phyloP scores from a whole-genome alignment of 2,797 vertebrate species.

The Avahi laniger region DNA sequence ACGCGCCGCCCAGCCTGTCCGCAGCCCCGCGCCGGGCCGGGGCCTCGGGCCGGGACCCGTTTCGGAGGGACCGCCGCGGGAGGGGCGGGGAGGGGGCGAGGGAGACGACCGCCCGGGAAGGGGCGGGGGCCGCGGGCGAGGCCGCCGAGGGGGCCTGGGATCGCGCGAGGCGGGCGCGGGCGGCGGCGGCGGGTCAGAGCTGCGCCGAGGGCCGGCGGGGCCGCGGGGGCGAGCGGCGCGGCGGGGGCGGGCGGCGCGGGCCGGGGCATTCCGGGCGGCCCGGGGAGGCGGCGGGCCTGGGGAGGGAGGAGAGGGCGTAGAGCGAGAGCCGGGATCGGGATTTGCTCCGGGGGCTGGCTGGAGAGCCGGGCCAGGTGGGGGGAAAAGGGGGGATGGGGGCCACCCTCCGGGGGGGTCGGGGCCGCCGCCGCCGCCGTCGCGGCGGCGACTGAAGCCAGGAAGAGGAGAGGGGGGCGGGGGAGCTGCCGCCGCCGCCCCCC shows the following conservation, averaged over 20 bases:
- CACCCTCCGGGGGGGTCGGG: slow-evolving; percentile 62
- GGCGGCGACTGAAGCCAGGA: slow-evolving; percentile 70
- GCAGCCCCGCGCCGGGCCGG: slow-evolving; percentile 63
- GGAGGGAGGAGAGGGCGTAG: background rate
- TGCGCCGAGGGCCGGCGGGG: slow-evolving; percentile 8
- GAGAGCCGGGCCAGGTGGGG: slow-evolving; percentile 11
- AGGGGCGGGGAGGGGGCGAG: background rate
- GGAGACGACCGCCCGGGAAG: background rate
- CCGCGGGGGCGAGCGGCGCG: slow-evolving; percentile 3
- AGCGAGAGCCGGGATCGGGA: background rate
- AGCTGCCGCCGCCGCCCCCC: slow-evolving; percentile 67
- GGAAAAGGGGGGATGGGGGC: slow-evolving; percentile 56
- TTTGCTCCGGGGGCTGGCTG: slow-evolving; percentile 20
- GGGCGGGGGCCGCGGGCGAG: slow-evolving; percentile 51
- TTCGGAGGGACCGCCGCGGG: background rate
- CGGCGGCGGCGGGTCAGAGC: background rate
- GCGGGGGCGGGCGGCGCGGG: slow-evolving; percentile 46
- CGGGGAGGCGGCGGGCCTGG: slow-evolving; percentile 1
- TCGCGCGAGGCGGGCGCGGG: slow-evolving; percentile 52
- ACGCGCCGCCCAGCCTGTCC: slow-evolving; percentile 70
- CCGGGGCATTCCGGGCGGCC: slow-evolving; percentile 32
- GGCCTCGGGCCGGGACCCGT: slow-evolving; percentile 50
- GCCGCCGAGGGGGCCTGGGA: slow-evolving; percentile 30
- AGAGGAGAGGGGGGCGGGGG: slow-evolving; percentile 64
- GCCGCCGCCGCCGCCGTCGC: slow-evolving; percentile 60